Evolutionary conservation across 2,888 invertebrate genomes (phyloP).

Genomic region (Leistus spinibarbis): DNA sequence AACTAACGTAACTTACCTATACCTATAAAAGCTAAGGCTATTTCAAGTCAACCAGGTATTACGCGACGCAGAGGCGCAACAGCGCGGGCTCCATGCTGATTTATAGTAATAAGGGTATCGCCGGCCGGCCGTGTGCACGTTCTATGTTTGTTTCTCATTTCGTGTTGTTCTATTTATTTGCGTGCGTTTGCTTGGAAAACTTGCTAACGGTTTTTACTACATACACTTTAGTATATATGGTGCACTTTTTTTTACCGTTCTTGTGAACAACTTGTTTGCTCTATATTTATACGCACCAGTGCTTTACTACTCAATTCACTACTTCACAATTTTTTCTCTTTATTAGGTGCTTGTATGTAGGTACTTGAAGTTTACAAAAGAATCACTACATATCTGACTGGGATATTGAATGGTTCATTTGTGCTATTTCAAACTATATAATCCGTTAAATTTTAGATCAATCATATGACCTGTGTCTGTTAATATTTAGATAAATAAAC

Average conservation of each 20-base stretch:
- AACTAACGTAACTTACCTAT: not conserved
- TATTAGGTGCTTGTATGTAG: no score
- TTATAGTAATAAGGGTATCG: conserved; percentile 39
- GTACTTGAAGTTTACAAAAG: no score
- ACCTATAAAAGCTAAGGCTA: not conserved
- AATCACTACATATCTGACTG: no score
- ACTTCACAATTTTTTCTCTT: no score
- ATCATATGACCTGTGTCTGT: no score
- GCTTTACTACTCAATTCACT: not conserved
- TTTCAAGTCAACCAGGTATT: not conserved
- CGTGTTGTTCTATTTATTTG: not conserved
- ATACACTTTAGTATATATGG: not conserved
- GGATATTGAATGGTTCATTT: no score
- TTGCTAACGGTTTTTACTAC: not conserved
- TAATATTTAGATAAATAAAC: no score
- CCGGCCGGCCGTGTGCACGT: not conserved
- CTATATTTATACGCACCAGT: not conserved
- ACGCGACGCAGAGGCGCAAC: not conserved
- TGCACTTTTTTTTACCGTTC: not conserved
- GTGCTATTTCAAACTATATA: no score
- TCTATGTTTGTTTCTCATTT: not conserved
- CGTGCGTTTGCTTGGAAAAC: not conserved
- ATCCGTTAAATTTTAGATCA: no score
- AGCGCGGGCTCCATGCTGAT: conserved; percentile 14
- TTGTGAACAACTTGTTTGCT: not conserved